These are phyloP conservation scores for Cryptocephalus moraei DNA, from an alignment of 2,888 invertebrate genomes.

Conservation along the genomic window DNA sequence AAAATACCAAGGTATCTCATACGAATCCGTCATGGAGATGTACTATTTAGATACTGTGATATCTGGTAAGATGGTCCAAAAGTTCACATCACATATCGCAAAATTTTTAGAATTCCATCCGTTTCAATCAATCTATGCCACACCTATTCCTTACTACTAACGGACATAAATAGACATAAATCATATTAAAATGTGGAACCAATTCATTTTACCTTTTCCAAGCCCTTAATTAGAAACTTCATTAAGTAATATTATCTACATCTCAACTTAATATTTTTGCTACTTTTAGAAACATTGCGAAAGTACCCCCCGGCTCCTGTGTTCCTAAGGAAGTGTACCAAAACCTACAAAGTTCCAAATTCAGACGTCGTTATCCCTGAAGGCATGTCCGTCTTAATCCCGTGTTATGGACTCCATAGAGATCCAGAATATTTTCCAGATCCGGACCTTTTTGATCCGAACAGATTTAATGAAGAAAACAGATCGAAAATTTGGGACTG, in stretches of 20 bases:
- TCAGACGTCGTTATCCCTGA: constrained; percentile 41
- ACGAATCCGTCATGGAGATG: constrained; percentile 38
- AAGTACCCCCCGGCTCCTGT: constrained; percentile 48
- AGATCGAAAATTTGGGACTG: constrained; percentile 37
- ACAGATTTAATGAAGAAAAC: constrained; percentile 44
- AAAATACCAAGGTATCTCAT: constrained; percentile 31
- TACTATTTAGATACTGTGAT: constrained; percentile 39
- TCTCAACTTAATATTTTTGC: background rate
- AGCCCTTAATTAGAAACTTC: too few relatives aligned
- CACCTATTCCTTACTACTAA: too few relatives aligned
- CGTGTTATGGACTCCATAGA: constrained; percentile 46
- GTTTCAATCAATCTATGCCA: too few relatives aligned
- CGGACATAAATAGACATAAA: too few relatives aligned
- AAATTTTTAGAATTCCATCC: too few relatives aligned
- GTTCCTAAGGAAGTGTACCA: constrained; percentile 42
- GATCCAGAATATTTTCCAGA: constrained; percentile 47
- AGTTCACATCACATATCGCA: too few relatives aligned
- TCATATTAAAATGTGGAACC: too few relatives aligned
- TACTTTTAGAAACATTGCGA: constrained; percentile 44
- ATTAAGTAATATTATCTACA: background rate
- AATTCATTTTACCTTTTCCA: too few relatives aligned
- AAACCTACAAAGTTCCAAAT: constrained; percentile 41
- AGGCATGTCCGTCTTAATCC: constrained; percentile 44
- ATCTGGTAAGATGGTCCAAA: constrained; percentile 24
- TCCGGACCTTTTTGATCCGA: constrained; percentile 47